phyloP scores from a whole-genome alignment of 2,888 invertebrate genomes.

The Rotaria sp. region DNA sequence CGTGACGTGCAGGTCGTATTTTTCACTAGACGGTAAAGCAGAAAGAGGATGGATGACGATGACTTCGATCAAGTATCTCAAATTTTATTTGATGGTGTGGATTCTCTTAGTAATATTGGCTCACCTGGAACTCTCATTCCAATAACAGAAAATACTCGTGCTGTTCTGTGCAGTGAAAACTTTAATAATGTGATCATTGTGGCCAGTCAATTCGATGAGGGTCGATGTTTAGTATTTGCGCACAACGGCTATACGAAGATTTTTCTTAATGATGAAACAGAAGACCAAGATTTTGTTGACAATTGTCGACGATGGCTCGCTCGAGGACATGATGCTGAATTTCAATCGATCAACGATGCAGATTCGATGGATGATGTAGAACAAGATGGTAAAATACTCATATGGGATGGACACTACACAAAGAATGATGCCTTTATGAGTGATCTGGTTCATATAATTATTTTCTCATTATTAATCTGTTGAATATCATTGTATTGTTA shows the following conservation, averaged over 20 bases:
- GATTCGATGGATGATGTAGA: neutral
- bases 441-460: neutral
- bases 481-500: neutral
- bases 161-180: conserved; percentile 25
- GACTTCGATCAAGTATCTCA: neutral
- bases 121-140: conserved; percentile 27
- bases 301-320: conserved; percentile 27
- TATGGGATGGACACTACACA: neutral
- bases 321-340: neutral
- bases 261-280: neutral
- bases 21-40: too few relatives aligned
- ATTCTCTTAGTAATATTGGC: neutral
- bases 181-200: conserved; percentile 14
- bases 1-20: too few relatives aligned
- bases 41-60: neutral
- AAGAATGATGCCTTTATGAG: neutral
- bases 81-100: conserved; percentile 28
- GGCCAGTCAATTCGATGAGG: neutral
- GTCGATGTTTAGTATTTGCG: conserved; percentile 15
- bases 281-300: conserved; percentile 6
- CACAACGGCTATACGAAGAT: conserved; percentile 25
- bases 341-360: neutral
- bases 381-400: neutral
- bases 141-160: conserved; percentile 29
- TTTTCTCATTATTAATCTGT: neutral